Percentiles rank a stretch among this genome's conserved stretches.
Conservation (phyloP, 2,888 invertebrate species). For the Drosophila buzzatii region DNA sequence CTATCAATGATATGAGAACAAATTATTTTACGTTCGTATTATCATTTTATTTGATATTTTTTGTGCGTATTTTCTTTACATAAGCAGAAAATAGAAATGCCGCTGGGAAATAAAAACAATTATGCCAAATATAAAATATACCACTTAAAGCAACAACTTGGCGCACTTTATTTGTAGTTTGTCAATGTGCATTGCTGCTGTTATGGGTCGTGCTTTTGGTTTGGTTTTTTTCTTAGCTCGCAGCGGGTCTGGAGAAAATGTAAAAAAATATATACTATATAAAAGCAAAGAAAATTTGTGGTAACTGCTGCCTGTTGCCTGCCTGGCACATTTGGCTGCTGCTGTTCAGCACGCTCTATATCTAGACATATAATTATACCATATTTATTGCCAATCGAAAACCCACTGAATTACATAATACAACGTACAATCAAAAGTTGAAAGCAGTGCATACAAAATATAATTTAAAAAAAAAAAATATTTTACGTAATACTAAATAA, state of each 20-base stretch:
- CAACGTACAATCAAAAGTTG: slow-evolving; percentile 4
- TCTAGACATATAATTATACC: slow-evolving; percentile 36
- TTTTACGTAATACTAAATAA: too few relatives aligned
- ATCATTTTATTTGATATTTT: neutral
- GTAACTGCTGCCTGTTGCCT: slow-evolving; percentile 32
- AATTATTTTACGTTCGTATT: slow-evolving; percentile 25
- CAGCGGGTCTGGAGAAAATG: slow-evolving; percentile 9
- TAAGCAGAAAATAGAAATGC: slow-evolving; percentile 11
- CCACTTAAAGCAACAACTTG: neutral
- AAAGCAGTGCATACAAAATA: slow-evolving; percentile 3
- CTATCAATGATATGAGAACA: slow-evolving; percentile 40
- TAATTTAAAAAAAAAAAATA: too few relatives aligned
- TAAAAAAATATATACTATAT: neutral
- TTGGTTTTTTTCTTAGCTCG: slow-evolving; percentile 20
- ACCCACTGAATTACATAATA: slow-evolving; percentile 36
- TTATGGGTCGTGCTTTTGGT: slow-evolving; percentile 41
- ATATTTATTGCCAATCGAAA: slow-evolving; percentile 22
- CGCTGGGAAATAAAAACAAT: slow-evolving; percentile 23
- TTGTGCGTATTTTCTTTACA: slow-evolving; percentile 9
- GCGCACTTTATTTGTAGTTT: slow-evolving; percentile 55
- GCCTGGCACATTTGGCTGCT: slow-evolving; percentile 46
- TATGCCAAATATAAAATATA: slow-evolving; percentile 9
- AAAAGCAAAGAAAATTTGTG: slow-evolving; percentile 20
- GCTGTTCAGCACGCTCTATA: slow-evolving; percentile 58
- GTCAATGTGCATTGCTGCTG: slow-evolving; percentile 53